Conservation (phyloP, 2,797 vertebrate species). For the Lepus townsendii region DNA sequence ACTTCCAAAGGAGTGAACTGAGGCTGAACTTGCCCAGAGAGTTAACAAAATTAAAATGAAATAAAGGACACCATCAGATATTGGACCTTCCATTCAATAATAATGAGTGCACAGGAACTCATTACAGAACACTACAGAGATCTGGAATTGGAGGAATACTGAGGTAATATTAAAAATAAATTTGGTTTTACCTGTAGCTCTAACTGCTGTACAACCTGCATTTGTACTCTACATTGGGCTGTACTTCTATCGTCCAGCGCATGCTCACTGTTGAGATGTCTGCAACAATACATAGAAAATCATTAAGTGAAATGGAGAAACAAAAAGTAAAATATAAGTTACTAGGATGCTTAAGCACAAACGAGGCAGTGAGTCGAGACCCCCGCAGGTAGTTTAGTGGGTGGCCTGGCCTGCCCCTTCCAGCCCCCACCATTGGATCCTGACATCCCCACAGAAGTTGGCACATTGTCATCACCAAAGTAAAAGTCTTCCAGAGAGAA, state of each 20-base stretch:
- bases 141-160: slow-evolving; percentile 84
- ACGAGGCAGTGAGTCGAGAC: not conserved
- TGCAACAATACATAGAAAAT: slow-evolving; percentile 92
- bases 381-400: not conserved
- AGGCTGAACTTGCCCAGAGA: slow-evolving; percentile 80
- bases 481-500: slow-evolving; percentile 61
- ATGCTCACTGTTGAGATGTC: slow-evolving; percentile 99
- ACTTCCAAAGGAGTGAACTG: slow-evolving; percentile 78
- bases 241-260: slow-evolving; percentile 99
- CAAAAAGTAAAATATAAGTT: slow-evolving; percentile 88
- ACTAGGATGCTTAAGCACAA: slow-evolving; percentile 84
- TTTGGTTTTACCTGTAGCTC: slow-evolving; percentile 97
- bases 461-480: slow-evolving; percentile 63
- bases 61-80: slow-evolving; percentile 81
- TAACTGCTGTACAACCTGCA: slow-evolving; percentile 99
- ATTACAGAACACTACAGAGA: slow-evolving; percentile 82
- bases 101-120: slow-evolving; percentile 85
- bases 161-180: slow-evolving; percentile 89
- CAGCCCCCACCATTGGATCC: slow-evolving; percentile 52
- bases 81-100: slow-evolving; percentile 81
- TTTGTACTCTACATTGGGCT: slow-evolving; percentile 99
- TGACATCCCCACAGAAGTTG: not conserved
- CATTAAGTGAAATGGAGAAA: slow-evolving; percentile 91
- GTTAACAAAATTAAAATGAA: slow-evolving; percentile 47
- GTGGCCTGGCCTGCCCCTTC: slow-evolving; percentile 56